Conservation (phyloP, 2,113 vertebrate genomes). For the Perca fluviatilis region DNA sequence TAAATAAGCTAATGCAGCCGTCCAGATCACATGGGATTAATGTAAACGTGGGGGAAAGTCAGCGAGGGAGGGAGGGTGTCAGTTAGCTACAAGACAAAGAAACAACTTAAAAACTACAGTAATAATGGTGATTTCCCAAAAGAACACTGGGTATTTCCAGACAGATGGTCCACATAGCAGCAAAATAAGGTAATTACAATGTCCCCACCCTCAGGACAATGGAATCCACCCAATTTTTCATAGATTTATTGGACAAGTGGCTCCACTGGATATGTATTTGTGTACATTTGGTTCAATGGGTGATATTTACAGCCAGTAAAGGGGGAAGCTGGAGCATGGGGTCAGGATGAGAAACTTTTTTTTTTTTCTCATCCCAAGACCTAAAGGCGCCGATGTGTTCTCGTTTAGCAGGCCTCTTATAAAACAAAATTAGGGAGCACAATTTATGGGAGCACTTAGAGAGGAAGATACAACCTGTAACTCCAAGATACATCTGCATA, state of each 20-base stretch:
- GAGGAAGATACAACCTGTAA: conserved; percentile 77
- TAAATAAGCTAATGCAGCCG: conserved; percentile 74
- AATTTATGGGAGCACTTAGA: conserved; percentile 82
- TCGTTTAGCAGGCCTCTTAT: conserved; percentile 37
- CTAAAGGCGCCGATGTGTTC: conserved; percentile 27
- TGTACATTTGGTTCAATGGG: conserved; percentile 32
- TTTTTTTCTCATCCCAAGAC: conserved; percentile 33
- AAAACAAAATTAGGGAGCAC: conserved; percentile 69
- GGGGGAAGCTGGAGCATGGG: neutral
- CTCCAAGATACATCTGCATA: conserved; percentile 70
- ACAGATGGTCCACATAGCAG: neutral
- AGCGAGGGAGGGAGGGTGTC: neutral
- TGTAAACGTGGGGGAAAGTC: conserved; percentile 42
- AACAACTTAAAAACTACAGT: conserved; percentile 3
- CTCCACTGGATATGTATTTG: conserved; percentile 35
- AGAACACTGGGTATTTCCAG: conserved; percentile 42
- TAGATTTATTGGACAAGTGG: conserved; percentile 26
- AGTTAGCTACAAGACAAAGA: conserved; percentile 11
- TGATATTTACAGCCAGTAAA: conserved; percentile 49
- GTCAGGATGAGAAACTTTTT: neutral
- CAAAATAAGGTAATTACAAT: conserved; percentile 24
- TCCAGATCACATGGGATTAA: conserved; percentile 60
- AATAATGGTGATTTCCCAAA: conserved; percentile 41
- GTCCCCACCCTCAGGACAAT: conserved; percentile 30
- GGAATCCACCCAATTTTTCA: conserved; percentile 6